A percentile compares a stretch with the other conserved stretches of the same genome.
Conservation (phyloP, 2,888 invertebrate species). For the Drosophila recens region DNA sequence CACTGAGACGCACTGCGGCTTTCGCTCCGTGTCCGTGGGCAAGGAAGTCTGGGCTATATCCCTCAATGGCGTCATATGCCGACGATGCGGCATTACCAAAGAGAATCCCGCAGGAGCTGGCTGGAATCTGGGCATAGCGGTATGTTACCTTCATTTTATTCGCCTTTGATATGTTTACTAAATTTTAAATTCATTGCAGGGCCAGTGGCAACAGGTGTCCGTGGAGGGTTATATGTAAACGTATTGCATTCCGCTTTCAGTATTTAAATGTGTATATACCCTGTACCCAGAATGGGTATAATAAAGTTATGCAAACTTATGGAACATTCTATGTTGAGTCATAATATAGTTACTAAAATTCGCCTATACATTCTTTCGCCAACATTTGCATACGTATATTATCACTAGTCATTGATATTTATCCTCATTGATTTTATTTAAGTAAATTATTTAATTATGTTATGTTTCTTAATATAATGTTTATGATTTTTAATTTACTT, state of each 20-base stretch:
- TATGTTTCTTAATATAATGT: constrained; percentile 1
- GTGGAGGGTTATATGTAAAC: constrained; percentile 78
- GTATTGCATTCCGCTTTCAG: constrained; percentile 49
- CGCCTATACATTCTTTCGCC: background rate
- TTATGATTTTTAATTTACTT: background rate
- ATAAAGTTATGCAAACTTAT: constrained; percentile 7
- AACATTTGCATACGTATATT: background rate
- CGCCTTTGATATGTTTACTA: background rate
- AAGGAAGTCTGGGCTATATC: constrained; percentile 92
- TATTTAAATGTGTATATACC: constrained; percentile 42
- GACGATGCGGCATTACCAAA: constrained; percentile 90
- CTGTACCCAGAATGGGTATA: constrained; percentile 18
- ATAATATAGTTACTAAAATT: constrained; percentile 11
- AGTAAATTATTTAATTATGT: constrained; percentile 14
- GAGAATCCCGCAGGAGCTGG: constrained; percentile 91
- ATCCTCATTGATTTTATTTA: background rate
- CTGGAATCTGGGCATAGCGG: constrained; percentile 90
- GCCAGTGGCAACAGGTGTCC: constrained; percentile 86
- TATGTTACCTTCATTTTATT: constrained; percentile 36
- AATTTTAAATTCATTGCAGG: constrained; percentile 84
- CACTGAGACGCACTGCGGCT: constrained; percentile 86
- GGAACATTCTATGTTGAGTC: constrained; percentile 3
- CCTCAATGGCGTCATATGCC: constrained; percentile 89
- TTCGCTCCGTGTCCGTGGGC: constrained; percentile 90
- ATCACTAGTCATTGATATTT: background rate